A percentile compares a stretch with the other conserved stretches of the same genome.
Conservation (phyloP, 2,888 invertebrate species). For the Melikaiella ostensackeni region DNA sequence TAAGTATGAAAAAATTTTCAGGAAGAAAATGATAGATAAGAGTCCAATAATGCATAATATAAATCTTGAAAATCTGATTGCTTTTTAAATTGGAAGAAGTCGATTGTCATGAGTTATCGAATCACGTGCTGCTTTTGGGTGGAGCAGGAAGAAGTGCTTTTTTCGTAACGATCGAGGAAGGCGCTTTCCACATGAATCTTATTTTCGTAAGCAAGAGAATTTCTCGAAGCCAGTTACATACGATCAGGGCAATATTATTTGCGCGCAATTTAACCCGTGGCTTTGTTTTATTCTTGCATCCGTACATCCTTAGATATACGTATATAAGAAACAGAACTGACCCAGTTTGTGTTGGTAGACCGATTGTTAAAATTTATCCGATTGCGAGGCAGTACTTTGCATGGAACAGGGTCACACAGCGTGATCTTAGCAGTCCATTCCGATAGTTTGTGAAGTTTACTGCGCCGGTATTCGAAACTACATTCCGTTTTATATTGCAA, state of each 20-base stretch:
- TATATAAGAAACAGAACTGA: conserved; percentile 46
- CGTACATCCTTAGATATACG: conserved; percentile 40
- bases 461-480: conserved; percentile 41
- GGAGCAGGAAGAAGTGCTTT: conserved; percentile 13
- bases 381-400: conserved; percentile 58
- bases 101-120: conserved; percentile 18
- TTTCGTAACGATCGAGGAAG: conserved; percentile 1
- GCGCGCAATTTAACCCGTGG: conserved; percentile 52
- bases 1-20: background rate
- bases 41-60: background rate
- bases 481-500: conserved; percentile 38
- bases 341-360: conserved; percentile 52
- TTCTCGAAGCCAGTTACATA: conserved; percentile 45
- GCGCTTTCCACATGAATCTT: conserved; percentile 40
- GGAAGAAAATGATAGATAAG: background rate
- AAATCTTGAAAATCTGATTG: background rate
- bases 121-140: conserved; percentile 7
- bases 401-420: conserved; percentile 61
- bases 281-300: conserved; percentile 48
- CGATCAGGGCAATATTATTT: conserved; percentile 45
- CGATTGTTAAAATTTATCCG: conserved; percentile 59
- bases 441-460: conserved; percentile 52
- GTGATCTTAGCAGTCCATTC: conserved; percentile 59
- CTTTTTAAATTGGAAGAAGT: background rate
- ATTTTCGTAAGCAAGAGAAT: conserved; percentile 46